These are phyloP conservation scores for Oxytorus armatus DNA, from an alignment of 2,888 invertebrate genomes.

Conservation along the genomic window DNA sequence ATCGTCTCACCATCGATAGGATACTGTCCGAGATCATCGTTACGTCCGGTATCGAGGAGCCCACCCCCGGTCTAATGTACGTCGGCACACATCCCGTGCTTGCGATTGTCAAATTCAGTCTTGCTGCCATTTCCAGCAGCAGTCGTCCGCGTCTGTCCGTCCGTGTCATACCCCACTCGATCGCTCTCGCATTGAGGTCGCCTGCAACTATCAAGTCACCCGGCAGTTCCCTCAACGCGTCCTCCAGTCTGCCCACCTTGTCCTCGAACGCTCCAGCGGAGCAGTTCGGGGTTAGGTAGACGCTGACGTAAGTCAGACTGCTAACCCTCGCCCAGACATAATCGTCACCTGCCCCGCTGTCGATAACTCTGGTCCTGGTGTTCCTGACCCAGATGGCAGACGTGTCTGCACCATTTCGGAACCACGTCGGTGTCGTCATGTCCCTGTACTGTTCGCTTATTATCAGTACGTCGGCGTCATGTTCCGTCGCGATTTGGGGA, in stretches of 20 bases:
- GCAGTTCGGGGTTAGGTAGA: constrained; percentile 47
- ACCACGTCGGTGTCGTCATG: constrained; percentile 24
- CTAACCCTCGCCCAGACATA: constrained; percentile 47
- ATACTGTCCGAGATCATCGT: constrained; percentile 36
- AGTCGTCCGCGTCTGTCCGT: constrained; percentile 62
- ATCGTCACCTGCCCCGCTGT: constrained; percentile 28
- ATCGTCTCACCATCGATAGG: constrained; percentile 19
- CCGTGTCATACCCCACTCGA: constrained; percentile 64
- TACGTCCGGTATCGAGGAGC: constrained; percentile 43
- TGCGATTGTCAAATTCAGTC: constrained; percentile 57
- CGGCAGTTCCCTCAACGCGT: constrained; percentile 26
- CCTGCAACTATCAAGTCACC: constrained; percentile 49
- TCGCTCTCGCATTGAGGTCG: constrained; percentile 66
- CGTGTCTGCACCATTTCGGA: constrained; percentile 29
- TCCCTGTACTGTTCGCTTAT: constrained; percentile 50
- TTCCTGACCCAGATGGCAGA: constrained; percentile 55
- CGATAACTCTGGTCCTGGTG: not conserved
- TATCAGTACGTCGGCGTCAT: constrained; percentile 46
- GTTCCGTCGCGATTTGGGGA: constrained; percentile 48
- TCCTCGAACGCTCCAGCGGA: constrained; percentile 28
- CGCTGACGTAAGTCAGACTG: constrained; percentile 44
- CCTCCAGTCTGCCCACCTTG: constrained; percentile 43
- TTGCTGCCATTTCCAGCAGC: no score
- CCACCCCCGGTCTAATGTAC: constrained; percentile 46
- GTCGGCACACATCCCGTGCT: constrained; percentile 53